A percentile compares a stretch with the other conserved stretches of the same genome.
Evolutionary conservation across 2,888 invertebrate genomes (phyloP).

Genomic region (Keiferia lycopersicella): DNA sequence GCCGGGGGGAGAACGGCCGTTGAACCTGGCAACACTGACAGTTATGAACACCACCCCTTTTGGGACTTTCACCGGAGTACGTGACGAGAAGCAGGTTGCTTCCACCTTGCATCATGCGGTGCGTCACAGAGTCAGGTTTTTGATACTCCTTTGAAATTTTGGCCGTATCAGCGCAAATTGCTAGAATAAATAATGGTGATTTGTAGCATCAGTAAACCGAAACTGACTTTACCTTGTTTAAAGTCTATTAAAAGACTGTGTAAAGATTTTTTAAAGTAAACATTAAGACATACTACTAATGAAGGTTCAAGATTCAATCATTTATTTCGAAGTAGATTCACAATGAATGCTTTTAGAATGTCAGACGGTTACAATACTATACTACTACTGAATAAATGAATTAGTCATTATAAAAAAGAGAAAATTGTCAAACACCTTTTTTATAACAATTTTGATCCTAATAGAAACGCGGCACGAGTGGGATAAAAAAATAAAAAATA

Average conservation of each 20-base stretch:
- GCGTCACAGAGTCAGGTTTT: neutral
- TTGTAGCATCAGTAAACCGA: neutral
- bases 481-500: too few species aligned
- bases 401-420: too few species aligned
- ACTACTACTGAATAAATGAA: too few species aligned
- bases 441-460: too few species aligned
- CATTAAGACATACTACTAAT: too few species aligned
- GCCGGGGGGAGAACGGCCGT: constrained; percentile 52
- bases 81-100: constrained; percentile 63
- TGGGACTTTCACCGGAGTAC: constrained; percentile 46
- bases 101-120: constrained; percentile 18
- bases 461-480: too few species aligned
- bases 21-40: constrained; percentile 54
- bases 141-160: neutral
- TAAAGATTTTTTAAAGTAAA: too few species aligned
- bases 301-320: too few species aligned
- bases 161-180: neutral
- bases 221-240: neutral
- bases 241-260: neutral
- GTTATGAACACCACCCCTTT: constrained; percentile 33
- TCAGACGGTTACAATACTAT: too few species aligned
- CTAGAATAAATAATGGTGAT: neutral
- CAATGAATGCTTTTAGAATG: too few species aligned
- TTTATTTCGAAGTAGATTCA: too few species aligned
- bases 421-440: too few species aligned